Conservation (phyloP, 2,888 invertebrate genomes). For the Ennomos quercinarius region DNA sequence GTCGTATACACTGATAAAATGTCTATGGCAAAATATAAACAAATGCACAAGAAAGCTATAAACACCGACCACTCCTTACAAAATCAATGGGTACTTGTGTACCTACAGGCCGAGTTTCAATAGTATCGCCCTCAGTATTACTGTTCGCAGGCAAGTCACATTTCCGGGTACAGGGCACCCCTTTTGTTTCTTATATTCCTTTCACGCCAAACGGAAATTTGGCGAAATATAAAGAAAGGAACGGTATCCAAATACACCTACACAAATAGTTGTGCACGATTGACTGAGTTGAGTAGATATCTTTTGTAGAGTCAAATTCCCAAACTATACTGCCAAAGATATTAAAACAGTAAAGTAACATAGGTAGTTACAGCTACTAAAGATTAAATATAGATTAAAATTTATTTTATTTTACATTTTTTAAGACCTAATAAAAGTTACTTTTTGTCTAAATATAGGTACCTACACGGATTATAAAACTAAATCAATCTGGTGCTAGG, state of each 20-base stretch:
- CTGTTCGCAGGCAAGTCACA: slow-evolving; percentile 33
- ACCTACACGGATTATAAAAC: no score
- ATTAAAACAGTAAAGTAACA: no score
- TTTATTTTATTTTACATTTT: no score
- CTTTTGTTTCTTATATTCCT: slow-evolving; percentile 37
- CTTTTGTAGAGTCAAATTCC: background rate
- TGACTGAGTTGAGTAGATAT: background rate
- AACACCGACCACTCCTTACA: slow-evolving; percentile 9
- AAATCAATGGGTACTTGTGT: slow-evolving; percentile 9
- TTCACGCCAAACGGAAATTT: slow-evolving; percentile 38
- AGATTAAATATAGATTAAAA: no score
- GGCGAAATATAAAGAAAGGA: slow-evolving; percentile 30
- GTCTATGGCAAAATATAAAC: background rate
- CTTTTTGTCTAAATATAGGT: no score
- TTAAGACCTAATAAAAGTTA: no score
- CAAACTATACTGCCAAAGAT: no score
- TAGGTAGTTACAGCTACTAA: no score
- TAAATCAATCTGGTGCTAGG: no score
- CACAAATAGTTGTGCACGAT: background rate
- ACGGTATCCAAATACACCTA: slow-evolving; percentile 15
- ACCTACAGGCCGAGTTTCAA: slow-evolving; percentile 19
- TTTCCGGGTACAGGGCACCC: slow-evolving; percentile 29
- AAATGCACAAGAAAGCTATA: slow-evolving; percentile 8
- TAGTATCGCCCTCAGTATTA: slow-evolving; percentile 26
- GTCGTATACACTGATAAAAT: no score